These are phyloP conservation scores for Ceyx melanurus DNA, from an alignment of 2,113 vertebrate genomes.

Conservation along the genomic window DNA sequence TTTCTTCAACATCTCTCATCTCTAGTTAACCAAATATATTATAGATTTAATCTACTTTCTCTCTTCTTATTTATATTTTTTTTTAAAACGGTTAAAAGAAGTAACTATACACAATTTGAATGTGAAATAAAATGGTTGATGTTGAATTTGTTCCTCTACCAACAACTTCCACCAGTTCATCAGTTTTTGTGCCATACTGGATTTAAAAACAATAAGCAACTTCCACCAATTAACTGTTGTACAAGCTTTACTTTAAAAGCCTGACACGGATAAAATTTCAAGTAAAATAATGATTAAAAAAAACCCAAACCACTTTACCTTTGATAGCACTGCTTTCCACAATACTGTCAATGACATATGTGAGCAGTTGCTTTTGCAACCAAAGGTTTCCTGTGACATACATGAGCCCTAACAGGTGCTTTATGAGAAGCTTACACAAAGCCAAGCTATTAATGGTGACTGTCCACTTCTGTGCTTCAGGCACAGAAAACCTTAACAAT, in stretches of 20 bases:
- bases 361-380: not conserved
- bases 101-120: not conserved
- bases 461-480: not conserved
- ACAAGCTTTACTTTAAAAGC: not conserved
- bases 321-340: not conserved
- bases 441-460: not conserved
- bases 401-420: rapidly evolving
- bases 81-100: not conserved
- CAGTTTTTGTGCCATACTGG: not conserved
- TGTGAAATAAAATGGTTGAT: not conserved
- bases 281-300: not conserved
- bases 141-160: not conserved
- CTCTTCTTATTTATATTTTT: not conserved
- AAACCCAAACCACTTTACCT: not conserved
- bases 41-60: not conserved
- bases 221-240: not conserved
- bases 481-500: not conserved
- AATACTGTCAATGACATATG: rapidly evolving
- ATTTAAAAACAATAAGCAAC: not conserved
- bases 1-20: not conserved
- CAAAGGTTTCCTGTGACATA: not conserved
- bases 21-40: not conserved
- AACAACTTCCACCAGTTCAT: not conserved
- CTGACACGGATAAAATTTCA: not conserved
- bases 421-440: not conserved